Percentiles rank a stretch among this genome's conserved stretches.
phyloP scores from a whole-genome alignment of 2,113 vertebrate genomes.

The Natator depressus region DNA sequence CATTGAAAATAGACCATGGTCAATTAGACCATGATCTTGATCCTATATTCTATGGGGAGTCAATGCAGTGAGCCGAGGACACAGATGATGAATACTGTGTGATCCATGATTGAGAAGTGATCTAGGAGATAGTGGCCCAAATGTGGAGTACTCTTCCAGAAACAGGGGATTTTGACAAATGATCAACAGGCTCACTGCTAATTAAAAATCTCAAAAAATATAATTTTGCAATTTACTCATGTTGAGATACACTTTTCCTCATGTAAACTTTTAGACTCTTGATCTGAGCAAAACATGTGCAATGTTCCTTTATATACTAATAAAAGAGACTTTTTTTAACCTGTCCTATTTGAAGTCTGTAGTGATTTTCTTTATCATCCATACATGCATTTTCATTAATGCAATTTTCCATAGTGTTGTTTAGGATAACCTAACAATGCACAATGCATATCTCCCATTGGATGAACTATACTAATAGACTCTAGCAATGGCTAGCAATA shows the following conservation, averaged over 20 bases:
- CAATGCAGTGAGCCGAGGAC: neutral
- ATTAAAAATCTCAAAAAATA: fast-evolving
- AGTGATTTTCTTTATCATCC: neutral
- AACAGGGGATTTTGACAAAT: neutral
- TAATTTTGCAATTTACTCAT: neutral
- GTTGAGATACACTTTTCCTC: neutral
- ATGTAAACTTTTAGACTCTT: neutral
- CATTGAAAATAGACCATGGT: neutral
- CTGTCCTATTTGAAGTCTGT: neutral
- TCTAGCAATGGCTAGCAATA: neutral
- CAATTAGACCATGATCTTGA: neutral
- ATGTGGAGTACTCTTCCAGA: neutral
- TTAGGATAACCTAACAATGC: neutral
- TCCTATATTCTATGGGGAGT: neutral
- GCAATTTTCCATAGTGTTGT: neutral
- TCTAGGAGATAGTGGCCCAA: neutral
- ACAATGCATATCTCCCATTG: neutral
- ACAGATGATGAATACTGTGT: neutral
- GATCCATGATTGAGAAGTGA: neutral
- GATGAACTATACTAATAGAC: neutral
- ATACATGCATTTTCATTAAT: neutral
- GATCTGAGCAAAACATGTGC: neutral
- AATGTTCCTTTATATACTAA: neutral
- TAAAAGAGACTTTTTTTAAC: neutral
- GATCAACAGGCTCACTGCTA: neutral